Evolutionary conservation across 2,113 vertebrate species (phyloP).

Genomic region (Aythya baeri): DNA sequence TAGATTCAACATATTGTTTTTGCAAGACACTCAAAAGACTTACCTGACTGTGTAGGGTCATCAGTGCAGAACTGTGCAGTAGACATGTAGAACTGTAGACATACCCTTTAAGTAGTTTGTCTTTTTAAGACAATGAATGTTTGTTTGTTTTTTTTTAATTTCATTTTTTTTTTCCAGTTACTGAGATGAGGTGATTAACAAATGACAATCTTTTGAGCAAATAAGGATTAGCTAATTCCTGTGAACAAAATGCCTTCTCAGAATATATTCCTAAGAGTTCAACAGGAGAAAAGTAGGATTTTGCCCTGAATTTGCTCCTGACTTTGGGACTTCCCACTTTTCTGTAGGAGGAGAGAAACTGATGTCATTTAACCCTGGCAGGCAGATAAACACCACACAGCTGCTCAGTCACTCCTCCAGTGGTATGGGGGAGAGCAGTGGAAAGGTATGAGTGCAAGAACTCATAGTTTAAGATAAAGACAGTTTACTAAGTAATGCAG

Average conservation of each 20-base stretch:
- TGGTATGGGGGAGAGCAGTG: not conserved
- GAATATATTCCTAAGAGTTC: not conserved
- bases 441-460: not conserved
- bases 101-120: not conserved
- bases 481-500: not conserved
- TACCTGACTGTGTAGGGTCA: not conserved
- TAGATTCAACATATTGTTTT: not conserved
- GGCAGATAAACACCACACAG: not conserved
- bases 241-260: not conserved
- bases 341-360: not conserved
- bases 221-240: not conserved
- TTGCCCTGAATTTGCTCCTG: not conserved
- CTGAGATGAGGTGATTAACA: not conserved
- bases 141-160: not conserved
- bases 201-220: not conserved
- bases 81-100: not conserved
- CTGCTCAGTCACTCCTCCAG: not conserved
- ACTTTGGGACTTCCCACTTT: not conserved
- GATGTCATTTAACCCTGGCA: not conserved
- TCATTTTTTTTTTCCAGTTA: not conserved
- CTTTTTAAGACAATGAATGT: not conserved
- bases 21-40: not conserved
- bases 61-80: not conserved
- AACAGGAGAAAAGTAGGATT: not conserved
- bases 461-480: not conserved